phyloP scores from a whole-genome alignment of 2,797 vertebrate genomes.

The Tokudaia muenninki region DNA sequence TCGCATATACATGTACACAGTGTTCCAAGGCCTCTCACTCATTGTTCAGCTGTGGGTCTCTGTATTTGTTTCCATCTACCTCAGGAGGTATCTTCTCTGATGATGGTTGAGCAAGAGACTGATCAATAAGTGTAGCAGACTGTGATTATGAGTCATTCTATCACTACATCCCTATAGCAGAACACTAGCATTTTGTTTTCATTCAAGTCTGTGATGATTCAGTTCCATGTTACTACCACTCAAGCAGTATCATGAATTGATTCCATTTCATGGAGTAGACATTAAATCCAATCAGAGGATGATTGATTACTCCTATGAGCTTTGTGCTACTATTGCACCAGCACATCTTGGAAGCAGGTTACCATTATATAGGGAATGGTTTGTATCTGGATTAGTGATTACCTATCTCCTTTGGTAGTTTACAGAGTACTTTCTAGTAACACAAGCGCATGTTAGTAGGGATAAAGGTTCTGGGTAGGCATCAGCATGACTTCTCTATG shows the following conservation, averaged over 20 bases:
- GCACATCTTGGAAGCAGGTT: not conserved
- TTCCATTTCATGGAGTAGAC: not conserved
- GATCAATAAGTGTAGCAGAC: not conserved
- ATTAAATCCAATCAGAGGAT: not conserved
- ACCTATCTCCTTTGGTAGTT: not conserved
- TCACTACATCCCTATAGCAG: not conserved
- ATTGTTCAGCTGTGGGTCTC: not conserved
- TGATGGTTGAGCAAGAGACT: not conserved
- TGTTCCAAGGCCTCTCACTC: not conserved
- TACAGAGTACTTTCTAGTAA: not conserved
- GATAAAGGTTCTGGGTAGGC: not conserved
- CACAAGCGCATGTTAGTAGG: not conserved
- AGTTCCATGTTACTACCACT: not conserved
- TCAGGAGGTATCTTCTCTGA: not conserved
- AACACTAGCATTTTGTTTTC: not conserved
- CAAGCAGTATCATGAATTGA: not conserved
- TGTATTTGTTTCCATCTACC: not conserved
- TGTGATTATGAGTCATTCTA: not conserved
- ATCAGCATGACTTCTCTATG: not conserved
- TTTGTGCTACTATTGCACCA: not conserved
- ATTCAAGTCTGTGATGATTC: not conserved
- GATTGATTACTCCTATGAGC: not conserved
- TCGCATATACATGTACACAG: not conserved
- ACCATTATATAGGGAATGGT: not conserved
- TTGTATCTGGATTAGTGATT: not conserved